Evolutionary conservation across 2,888 invertebrate species (phyloP).

Genomic region (Phortica magna): DNA sequence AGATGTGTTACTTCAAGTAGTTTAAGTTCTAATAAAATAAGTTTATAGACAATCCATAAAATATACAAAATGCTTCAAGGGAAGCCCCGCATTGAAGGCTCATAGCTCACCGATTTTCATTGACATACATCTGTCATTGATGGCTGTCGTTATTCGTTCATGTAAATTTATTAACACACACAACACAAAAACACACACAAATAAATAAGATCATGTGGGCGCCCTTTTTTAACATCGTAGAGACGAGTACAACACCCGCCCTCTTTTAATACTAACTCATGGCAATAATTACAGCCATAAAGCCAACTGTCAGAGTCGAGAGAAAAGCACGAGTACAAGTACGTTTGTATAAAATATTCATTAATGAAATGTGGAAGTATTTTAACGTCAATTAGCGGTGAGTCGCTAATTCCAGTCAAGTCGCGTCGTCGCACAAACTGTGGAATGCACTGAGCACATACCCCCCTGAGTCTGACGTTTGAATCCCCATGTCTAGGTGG

Average conservation of each 20-base stretch:
- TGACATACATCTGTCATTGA: slow-evolving; percentile 56
- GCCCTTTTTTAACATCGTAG: slow-evolving; percentile 43
- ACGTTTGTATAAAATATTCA: slow-evolving; percentile 29
- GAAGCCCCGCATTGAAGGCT: not conserved
- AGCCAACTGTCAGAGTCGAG: slow-evolving; percentile 53
- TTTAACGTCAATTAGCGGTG: slow-evolving; percentile 61
- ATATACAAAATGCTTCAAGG: not conserved
- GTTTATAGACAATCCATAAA: too few species aligned
- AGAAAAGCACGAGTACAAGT: slow-evolving; percentile 34
- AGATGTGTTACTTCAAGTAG: too few species aligned
- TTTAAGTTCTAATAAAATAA: too few species aligned
- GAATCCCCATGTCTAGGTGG: slow-evolving; percentile 31
- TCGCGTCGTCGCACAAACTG: slow-evolving; percentile 13
- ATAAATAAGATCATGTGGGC: slow-evolving; percentile 49
- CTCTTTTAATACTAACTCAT: slow-evolving; percentile 21
- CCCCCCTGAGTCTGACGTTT: slow-evolving; percentile 47
- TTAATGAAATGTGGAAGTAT: slow-evolving; percentile 56
- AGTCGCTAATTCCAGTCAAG: slow-evolving; percentile 58
- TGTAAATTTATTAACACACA: slow-evolving; percentile 43
- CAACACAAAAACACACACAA: slow-evolving; percentile 53
- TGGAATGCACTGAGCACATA: not conserved
- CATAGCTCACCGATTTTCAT: slow-evolving; percentile 35
- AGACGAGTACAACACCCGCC: not conserved
- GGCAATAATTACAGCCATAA: slow-evolving; percentile 38
- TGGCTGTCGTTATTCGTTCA: slow-evolving; percentile 46